Percentiles rank a stretch among this genome's conserved stretches.
These are phyloP conservation scores for Pseudolaguvia tuberculata DNA, from an alignment of 2,113 vertebrate species.

Conservation along the genomic window DNA sequence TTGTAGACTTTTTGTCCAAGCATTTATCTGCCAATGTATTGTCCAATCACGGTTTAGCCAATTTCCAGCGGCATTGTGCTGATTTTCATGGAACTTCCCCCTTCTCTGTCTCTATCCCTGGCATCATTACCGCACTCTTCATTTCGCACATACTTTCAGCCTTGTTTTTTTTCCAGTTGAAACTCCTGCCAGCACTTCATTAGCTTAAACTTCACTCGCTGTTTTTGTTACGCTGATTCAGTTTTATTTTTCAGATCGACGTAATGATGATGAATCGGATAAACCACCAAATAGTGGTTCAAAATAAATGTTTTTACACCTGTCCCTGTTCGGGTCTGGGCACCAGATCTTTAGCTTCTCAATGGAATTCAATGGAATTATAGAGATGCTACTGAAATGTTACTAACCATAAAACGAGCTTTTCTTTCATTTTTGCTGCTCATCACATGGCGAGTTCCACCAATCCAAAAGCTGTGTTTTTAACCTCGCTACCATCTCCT, in stretches of 20 bases:
- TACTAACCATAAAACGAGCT: slow-evolving; percentile 14
- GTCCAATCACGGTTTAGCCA: slow-evolving; percentile 53
- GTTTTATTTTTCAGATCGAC: slow-evolving; percentile 54
- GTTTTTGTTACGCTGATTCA: slow-evolving; percentile 39
- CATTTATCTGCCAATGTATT: slow-evolving; percentile 30
- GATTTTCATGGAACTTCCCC: slow-evolving; percentile 70
- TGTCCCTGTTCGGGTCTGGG: slow-evolving; percentile 14
- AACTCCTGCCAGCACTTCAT: slow-evolving; percentile 26
- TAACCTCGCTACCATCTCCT: no score
- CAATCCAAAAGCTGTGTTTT: not conserved
- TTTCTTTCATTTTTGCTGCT: slow-evolving; percentile 20
- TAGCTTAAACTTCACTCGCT: slow-evolving; percentile 20
- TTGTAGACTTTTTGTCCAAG: slow-evolving; percentile 61
- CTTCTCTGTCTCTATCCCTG: not conserved
- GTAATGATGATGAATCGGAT: slow-evolving; percentile 17
- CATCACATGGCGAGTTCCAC: slow-evolving; percentile 28
- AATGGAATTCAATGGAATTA: not conserved
- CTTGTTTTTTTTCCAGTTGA: not conserved
- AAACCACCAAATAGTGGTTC: slow-evolving; percentile 12
- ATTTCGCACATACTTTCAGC: slow-evolving; percentile 33
- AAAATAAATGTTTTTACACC: slow-evolving; percentile 34
- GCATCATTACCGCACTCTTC: slow-evolving; percentile 14
- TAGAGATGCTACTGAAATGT: not conserved
- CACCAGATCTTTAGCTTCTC: no score
- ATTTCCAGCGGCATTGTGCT: slow-evolving; percentile 62